These are phyloP conservation scores for Zaprionus lachaisei DNA, from an alignment of 1,140 invertebrate genomes.

Conservation along the genomic window DNA sequence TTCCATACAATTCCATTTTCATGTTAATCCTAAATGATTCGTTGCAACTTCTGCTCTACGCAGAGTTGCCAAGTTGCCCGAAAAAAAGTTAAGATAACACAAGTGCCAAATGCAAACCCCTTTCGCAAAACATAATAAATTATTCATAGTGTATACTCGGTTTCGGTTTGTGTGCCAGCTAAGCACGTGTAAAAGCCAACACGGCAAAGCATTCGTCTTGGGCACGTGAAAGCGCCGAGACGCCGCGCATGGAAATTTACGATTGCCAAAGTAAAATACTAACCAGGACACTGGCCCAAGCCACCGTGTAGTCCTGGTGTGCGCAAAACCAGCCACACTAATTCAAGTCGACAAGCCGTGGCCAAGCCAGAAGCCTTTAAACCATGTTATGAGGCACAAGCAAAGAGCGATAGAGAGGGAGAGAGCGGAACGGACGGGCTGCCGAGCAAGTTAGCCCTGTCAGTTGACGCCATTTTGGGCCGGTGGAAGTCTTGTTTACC, in stretches of 20 bases:
- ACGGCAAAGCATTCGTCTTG: conserved; percentile 46
- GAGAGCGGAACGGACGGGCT: neutral
- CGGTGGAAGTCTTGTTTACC: conserved; percentile 43
- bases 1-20: neutral
- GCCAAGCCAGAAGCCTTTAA: conserved; percentile 63
- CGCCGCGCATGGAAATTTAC: conserved; percentile 56
- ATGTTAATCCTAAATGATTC: neutral
- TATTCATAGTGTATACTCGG: conserved; percentile 17
- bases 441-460: conserved; percentile 54
- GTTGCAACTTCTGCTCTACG: neutral
- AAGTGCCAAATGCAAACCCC: conserved; percentile 2
- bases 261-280: conserved; percentile 44
- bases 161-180: conserved; percentile 15
- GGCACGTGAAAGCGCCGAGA: conserved; percentile 46
- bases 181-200: conserved; percentile 31
- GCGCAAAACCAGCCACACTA: conserved; percentile 52
- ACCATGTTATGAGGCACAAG: conserved; percentile 43
- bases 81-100: conserved; percentile 7
- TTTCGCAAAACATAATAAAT: conserved; percentile 18
- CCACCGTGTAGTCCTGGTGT: neutral
- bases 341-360: conserved; percentile 72
- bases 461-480: conserved; percentile 47
- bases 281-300: conserved; percentile 1
- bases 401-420: neutral
- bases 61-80: neutral